Percentiles rank a stretch among this genome's conserved stretches.
phyloP scores from a whole-genome alignment of 35 echinoderm and acorn worm species.

The Acanthaster planci region DNA sequence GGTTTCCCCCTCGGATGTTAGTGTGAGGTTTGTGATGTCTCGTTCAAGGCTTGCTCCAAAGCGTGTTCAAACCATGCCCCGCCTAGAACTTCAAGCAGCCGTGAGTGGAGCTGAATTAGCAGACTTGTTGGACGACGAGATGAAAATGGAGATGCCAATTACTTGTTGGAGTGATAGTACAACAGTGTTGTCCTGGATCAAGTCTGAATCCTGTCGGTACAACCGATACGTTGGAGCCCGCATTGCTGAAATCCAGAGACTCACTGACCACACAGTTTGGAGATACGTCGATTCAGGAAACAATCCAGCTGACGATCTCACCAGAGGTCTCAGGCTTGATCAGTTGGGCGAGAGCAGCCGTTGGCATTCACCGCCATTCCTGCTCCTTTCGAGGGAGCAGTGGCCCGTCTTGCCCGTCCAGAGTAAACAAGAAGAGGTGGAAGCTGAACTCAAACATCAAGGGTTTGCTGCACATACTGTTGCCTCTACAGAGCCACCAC shows the following conservation, averaged over 20 bases:
- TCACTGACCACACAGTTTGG: not conserved
- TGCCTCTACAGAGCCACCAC: not conserved
- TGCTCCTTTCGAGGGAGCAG: not conserved
- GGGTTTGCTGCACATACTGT: slow-evolving; percentile 13
- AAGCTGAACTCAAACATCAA: not conserved
- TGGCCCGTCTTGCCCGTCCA: slow-evolving; percentile 22
- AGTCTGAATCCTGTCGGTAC: not conserved
- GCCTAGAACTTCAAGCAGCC: slow-evolving; percentile 27
- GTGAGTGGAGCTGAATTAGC: not conserved
- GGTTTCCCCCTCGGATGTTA: not conserved
- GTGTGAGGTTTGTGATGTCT: not conserved
- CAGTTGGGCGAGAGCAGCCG: not conserved
- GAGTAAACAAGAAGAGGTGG: not conserved
- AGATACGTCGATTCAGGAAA: not conserved
- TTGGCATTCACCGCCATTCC: not conserved
- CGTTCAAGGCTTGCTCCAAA: not conserved
- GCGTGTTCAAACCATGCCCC: not conserved
- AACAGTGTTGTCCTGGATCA: slow-evolving; percentile 28
- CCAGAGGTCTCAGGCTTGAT: not conserved
- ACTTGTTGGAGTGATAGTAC: slow-evolving; percentile 71
- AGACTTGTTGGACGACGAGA: slow-evolving; percentile 5
- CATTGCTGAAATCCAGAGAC: slow-evolving; percentile 15
- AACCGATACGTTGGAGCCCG: slow-evolving; percentile 12
- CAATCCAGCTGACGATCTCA: slow-evolving; percentile 12
- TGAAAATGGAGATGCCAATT: too few species aligned